A percentile compares a stretch with the other conserved stretches of the same genome.
phyloP scores from a whole-genome alignment of 2,797 vertebrate species.

The Paramormyrops hopkinsi region DNA sequence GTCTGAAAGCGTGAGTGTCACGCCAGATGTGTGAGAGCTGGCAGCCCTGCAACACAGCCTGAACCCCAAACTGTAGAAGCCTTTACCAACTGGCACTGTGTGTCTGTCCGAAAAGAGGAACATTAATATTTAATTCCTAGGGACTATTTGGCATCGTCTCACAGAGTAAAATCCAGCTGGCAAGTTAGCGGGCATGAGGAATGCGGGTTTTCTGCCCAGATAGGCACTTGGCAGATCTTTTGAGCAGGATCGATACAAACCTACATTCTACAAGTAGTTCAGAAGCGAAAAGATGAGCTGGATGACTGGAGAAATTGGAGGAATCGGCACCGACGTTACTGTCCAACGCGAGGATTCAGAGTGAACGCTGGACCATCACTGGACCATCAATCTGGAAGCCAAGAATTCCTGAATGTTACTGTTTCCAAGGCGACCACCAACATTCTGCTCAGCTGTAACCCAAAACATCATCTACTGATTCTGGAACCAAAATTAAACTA shows the following conservation, averaged over 20 bases:
- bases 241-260: conserved; percentile 32
- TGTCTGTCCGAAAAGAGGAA: conserved; percentile 30
- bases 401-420: conserved; percentile 33
- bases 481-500: background rate
- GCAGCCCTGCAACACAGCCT: background rate
- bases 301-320: conserved; percentile 27
- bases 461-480: background rate
- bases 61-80: conserved; percentile 13
- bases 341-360: background rate
- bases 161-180: conserved; percentile 10
- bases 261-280: background rate
- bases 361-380: background rate
- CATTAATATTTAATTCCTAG: conserved; percentile 40
- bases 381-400: background rate
- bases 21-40: background rate
- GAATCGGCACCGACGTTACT: background rate
- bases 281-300: conserved; percentile 19
- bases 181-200: background rate
- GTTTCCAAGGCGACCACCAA: conserved; percentile 22
- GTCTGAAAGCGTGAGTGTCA: background rate
- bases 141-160: conserved; percentile 12
- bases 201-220: background rate
- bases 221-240: conserved; percentile 22
- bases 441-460: conserved; percentile 21
- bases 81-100: conserved; percentile 33